Base-by-base conservation (phyloP, 2,113 vertebrate genomes). In the Pluvianellus socialis region DNA sequence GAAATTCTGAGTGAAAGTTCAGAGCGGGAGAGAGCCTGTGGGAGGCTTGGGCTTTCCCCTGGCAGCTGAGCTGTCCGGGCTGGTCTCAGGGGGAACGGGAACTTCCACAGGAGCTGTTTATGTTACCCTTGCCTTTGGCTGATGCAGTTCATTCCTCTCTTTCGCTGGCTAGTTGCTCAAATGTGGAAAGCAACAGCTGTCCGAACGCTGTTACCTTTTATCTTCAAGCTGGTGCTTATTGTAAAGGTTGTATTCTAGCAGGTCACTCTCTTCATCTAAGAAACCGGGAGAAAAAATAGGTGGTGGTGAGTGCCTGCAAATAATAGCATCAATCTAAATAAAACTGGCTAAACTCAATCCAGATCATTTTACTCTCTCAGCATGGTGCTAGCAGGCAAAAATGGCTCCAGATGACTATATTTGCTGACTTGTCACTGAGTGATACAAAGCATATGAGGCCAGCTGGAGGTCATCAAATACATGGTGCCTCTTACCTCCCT, bases 371-470 rank as follows among this genome's bases (percentile, higher is more conserved):
- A 74, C 66, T 77, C 42, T 71, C 61, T 52, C 79, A 35, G 53
- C 66, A 22, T 65, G 84, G 81, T 81, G 50, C 81, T 88, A 79
- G 49, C 61, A 30, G 50, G 33, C 62, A 94, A 93, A 91, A 96
- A 87, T 63, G 53, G 45, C 94, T 93, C 82, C 79, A 80, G 74
- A 79, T 92, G 89, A 91, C 49, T 92, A 0, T 53, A 94, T 94
- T 87, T 75, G 59, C 86, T 91, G 92, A 59, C 95, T 86, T 89
- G 88, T 83, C 80, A 95, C 83, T 10, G 18, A 50, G 56, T 89
- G 88, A 96, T 75, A 72, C 62, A 93, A 96, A 94, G 89, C 93
- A 93, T 94, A 86, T 47, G 91, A 95, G 92, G 92, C 84, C 89
- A 97, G 33, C 55, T 55, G 71, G 84, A 94, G 94, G 93, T 92